Evolutionary conservation across 2,888 invertebrate genomes (phyloP), one percentile per base, ranked within the genome.

Genomic region (Tupiocoris notatus): DNA sequence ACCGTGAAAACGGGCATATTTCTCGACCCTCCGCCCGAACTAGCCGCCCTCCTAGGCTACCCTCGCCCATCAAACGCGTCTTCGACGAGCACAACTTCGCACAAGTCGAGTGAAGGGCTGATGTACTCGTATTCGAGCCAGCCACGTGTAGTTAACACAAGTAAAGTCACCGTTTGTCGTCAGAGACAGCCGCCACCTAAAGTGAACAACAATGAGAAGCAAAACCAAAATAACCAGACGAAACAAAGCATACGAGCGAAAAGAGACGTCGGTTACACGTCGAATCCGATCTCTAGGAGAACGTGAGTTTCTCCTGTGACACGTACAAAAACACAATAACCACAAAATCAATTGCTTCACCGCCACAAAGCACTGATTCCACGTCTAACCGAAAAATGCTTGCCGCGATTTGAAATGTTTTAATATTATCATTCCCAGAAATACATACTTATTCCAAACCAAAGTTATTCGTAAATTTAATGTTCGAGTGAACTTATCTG

Each of bases 1-100:
- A 93, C 93, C 0, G 94, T 94, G 61, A 91, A 90, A 81, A 89
- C 88, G 70, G 94, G 94, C 1, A 89, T 90, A 81, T 94, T 93
- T 83, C 84, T 93, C 79, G 89, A 91, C 82, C 93, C 94, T 2
- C 91, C 92, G 0, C 89, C 89, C n/a, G 89, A 89, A 82, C 84
- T 90, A 61, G 91, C 92, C 6, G 84, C 85, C 3, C 85, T 90
- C n/a, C 85, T 91, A 20, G 90, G 90, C 0, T 85, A 90, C 76
- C 84, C 81, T 81, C 86, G 79, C 84, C 85, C 83, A 83, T 85
- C 65, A 78, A 83, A 70, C 82, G 82, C 68, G 21, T 79, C 78
- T 2, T 79, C 79, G 17, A 78, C 77, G 21, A 78, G 79, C 12
- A 78, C 77, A 2, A 77, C 70, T 7, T 79, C 79, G 0, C 85